phyloP scores from a whole-genome alignment of 2,797 vertebrate genomes.

The Peromyscus attwateri region DNA sequence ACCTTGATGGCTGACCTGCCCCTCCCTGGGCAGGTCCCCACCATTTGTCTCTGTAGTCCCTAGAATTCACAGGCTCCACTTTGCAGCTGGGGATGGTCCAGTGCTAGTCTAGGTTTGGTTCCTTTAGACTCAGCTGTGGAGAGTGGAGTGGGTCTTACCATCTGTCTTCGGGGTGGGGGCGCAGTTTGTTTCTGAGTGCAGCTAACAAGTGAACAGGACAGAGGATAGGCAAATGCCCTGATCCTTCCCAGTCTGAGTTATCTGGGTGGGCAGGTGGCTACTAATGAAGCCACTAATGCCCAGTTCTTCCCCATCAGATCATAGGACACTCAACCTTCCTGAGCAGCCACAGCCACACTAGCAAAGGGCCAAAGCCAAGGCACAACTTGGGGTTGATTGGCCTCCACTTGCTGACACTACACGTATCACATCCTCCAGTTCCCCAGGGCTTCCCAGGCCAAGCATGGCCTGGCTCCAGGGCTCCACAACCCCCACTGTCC shows the following conservation, averaged over 20 bases:
- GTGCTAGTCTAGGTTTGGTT: not conserved
- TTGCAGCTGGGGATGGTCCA: not conserved
- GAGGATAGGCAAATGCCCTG: not conserved
- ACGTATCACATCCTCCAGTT: not conserved
- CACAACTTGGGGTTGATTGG: not conserved
- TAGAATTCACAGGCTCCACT: not conserved
- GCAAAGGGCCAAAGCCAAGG: not conserved
- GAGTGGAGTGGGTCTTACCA: not conserved
- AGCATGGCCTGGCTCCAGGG: not conserved
- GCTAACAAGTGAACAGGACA: not conserved
- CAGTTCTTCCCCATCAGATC: not conserved
- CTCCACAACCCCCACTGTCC: not conserved
- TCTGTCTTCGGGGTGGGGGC: not conserved
- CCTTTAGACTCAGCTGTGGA: not conserved
- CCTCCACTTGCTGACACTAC: not conserved
- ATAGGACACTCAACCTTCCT: not conserved
- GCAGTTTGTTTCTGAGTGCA: not conserved
- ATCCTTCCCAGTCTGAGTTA: not conserved
- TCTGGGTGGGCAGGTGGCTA: not conserved
- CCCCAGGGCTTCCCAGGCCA: not conserved
- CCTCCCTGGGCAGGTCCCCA: accelerated
- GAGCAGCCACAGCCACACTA: not conserved
- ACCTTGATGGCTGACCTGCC: not conserved
- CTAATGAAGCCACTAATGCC: not conserved
- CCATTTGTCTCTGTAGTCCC: accelerated